Percentiles rank a stretch among this genome's conserved stretches.
phyloP scores from a whole-genome alignment of 2,888 invertebrate species.

The Tineola bisselliella region DNA sequence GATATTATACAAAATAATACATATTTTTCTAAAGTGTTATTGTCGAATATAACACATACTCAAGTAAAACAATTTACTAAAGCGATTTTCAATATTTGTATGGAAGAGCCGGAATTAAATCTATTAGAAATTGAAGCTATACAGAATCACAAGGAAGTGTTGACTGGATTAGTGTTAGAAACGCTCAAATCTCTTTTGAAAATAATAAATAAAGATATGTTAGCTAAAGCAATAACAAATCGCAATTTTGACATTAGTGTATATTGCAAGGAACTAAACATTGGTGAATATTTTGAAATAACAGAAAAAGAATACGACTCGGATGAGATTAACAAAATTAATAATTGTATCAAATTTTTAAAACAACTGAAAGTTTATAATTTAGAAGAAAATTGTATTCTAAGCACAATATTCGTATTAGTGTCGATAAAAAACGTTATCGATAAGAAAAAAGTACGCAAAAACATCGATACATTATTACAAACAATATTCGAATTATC shows the following conservation, averaged over 20 bases:
- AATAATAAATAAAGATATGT: slow-evolving; percentile 33
- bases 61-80: slow-evolving; percentile 41
- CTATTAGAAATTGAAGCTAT: slow-evolving; percentile 33
- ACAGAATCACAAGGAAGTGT: slow-evolving; percentile 32
- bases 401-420: slow-evolving; percentile 41
- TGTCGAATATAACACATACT: slow-evolving; percentile 35
- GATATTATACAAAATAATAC: slow-evolving; percentile 21
- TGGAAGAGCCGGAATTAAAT: slow-evolving; percentile 24
- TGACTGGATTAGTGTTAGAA: slow-evolving; percentile 41
- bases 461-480: slow-evolving; percentile 34
- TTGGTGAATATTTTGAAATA: slow-evolving; percentile 31
- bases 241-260: slow-evolving; percentile 33
- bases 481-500: slow-evolving; percentile 49
- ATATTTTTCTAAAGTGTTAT: slow-evolving; percentile 34
- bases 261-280: slow-evolving; percentile 32
- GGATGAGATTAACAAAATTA: slow-evolving; percentile 22
- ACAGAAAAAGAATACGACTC: slow-evolving; percentile 25
- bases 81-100: slow-evolving; percentile 33
- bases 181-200: slow-evolving; percentile 36
- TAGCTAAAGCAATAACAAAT: slow-evolving; percentile 39
- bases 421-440: slow-evolving; percentile 42
- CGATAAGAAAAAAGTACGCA: slow-evolving; percentile 39
- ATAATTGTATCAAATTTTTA: slow-evolving; percentile 35
- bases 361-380: slow-evolving; percentile 41
- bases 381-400: slow-evolving; percentile 50